Evolutionary conservation across 1,140 invertebrate genomes (phyloP), one percentile per base, ranked within the genome.

Genomic region (Phymastichus coffea): DNA sequence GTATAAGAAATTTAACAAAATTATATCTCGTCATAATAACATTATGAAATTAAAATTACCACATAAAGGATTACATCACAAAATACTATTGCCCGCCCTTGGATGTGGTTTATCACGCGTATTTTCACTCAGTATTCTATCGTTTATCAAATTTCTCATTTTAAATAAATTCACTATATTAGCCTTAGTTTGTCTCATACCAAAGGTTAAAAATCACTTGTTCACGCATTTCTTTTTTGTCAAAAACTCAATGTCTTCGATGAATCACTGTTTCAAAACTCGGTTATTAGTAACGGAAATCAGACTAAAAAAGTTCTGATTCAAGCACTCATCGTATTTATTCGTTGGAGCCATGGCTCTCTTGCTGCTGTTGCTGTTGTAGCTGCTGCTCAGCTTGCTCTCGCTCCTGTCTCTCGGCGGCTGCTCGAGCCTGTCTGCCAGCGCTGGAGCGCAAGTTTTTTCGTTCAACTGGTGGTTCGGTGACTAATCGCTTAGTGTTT

Each of bases 361-460:
- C 71, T 30, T 66, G 71, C 51, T 69, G 66, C 25, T 66, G 71
- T 57, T 67, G 66, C 35, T 70, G 67, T 19, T 68, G 66, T 23
- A 64, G 57, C 37, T 75, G 71, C 23, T 73, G 65, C 61, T 78
- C 78, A n/a, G 74, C 74, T 47, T 77, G 73, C 64, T 74, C 69
- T 22, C 77, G 68, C 0, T 77, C 78, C 47, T 80, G 78, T 28
- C 78, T 57, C 52, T 80, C 76, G 0, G 79, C 79, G 0, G 79
- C 79, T 3, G 78, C 78, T 53, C 77, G 71, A 1, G 78, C 78
- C 55, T 80, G 78, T 61, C 78, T 68, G 2, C 80, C 80, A 8
- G 80, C 80, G 56, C 80, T 81, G 0, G 76, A 78, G 4, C 80
- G 76, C 23, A 81, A 62, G 64, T 80, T 79, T 30, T 81, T 81